A percentile compares a stretch with the other conserved stretches of the same genome.
Evolutionary conservation across 2,888 invertebrate genomes (phyloP).

Genomic region (Dinocampus coccinellae): DNA sequence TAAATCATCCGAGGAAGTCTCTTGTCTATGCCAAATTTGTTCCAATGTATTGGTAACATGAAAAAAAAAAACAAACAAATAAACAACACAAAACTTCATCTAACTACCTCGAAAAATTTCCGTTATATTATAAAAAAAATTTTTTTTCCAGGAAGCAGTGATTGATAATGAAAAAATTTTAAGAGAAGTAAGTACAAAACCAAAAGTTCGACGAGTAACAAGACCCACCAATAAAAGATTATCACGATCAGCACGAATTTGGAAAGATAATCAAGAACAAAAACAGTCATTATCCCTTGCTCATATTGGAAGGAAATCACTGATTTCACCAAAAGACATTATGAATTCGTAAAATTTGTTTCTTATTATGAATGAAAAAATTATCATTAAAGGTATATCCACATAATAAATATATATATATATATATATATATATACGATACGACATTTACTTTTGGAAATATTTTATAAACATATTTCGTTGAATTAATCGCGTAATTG

Average conservation of each 20-base stretch:
- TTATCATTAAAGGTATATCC: constrained; percentile 21
- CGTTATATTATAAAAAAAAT: not conserved
- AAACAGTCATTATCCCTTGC: constrained; percentile 37
- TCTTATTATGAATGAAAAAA: not conserved
- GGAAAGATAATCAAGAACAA: constrained; percentile 34
- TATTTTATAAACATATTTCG: constrained; percentile 41
- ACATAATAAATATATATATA: constrained; percentile 30
- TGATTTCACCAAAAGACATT: constrained; percentile 19
- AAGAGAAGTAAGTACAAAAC: constrained; percentile 35
- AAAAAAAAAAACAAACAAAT: not conserved
- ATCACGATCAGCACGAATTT: constrained; percentile 39
- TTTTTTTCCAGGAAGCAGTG: constrained; percentile 37
- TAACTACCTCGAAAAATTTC: not conserved
- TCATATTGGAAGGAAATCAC: constrained; percentile 32
- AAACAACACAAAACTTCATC: too few species aligned
- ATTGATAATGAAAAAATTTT: constrained; percentile 39
- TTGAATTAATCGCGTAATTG: constrained; percentile 34
- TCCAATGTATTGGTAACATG: constrained; percentile 51
- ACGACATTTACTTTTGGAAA: constrained; percentile 25
- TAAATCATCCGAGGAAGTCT: constrained; percentile 26
- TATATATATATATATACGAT: too few species aligned
- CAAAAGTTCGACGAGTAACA: constrained; percentile 39
- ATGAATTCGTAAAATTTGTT: not conserved
- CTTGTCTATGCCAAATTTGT: constrained; percentile 54
- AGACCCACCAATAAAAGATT: constrained; percentile 41